Percentiles rank a stretch among this genome's conserved stretches.
Conservation (phyloP, 2,113 vertebrate species). For the Guaruba guarouba region DNA sequence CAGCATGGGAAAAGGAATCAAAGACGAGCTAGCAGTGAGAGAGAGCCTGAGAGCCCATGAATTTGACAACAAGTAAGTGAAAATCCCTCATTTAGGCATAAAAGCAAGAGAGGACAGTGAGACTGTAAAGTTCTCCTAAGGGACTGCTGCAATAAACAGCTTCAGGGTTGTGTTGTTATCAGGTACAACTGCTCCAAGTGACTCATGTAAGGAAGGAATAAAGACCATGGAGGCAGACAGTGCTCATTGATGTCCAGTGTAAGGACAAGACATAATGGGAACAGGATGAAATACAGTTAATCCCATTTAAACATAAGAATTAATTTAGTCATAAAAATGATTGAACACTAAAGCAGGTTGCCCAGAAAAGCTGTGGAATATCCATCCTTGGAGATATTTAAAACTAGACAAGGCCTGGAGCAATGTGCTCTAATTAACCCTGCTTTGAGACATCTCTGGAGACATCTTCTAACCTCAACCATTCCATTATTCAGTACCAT, state of each 20-base stretch:
- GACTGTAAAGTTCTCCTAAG: background rate
- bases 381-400: background rate
- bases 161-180: background rate
- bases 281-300: background rate
- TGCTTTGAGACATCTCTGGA: background rate
- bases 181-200: background rate
- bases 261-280: background rate
- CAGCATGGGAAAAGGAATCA: background rate
- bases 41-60: background rate
- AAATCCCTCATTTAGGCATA: background rate
- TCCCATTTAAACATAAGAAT: background rate
- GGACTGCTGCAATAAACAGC: background rate
- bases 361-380: background rate
- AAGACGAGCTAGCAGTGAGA: background rate
- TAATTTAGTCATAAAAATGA: background rate
- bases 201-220: accelerated
- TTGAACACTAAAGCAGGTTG: background rate
- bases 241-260: background rate
- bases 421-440: background rate
- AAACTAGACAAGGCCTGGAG: background rate
- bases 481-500: background rate
- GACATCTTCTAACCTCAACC: background rate
- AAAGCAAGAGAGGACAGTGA: background rate
- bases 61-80: background rate
- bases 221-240: accelerated